Evolutionary conservation across 1,140 invertebrate species (phyloP), one percentile per base, ranked within the genome.

Genomic region (Drosophila lowei): DNA sequence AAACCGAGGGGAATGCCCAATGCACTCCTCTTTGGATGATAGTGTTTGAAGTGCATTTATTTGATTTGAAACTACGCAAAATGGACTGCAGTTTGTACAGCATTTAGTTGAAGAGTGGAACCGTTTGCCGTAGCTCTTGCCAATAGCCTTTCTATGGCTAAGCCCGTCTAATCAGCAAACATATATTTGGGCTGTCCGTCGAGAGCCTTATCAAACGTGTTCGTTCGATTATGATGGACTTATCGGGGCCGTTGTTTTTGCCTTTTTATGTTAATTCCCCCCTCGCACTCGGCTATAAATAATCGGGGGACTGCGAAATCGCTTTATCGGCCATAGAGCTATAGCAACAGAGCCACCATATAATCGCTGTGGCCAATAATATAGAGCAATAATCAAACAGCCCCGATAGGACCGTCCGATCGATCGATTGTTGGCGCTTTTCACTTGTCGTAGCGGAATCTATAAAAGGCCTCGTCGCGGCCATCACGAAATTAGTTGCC

Each of bases 201-300:
- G 48, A 18, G 11, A 61, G 28, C 15, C 23, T 48, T 74, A 74
- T 74, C 42, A 48, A 74, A 73, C 34, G 68, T 72, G 30, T 72
- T 72, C 34, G 42, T 56, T 25, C 66, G 62, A 55, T 66, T 67
- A 75, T 75, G 44, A 25, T 47, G 49, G 62, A 56, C 56, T 76
- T 76, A 76, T 76, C 72, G 67, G 25, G 16, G 47, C 21, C 15
- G 8, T 55, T 76, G 23, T 57, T 76, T 23, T 55, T 67, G 44
- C 41, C 15, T 65, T 59, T 74, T 65, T 74, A 67, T 75, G 62
- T 76, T 61, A 77, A 68, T 70, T 76, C 73, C 53, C 52, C 46
- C 25, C 34, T 38, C 11, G 15, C 52, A 49, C 68, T 68, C 64
- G 66, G 66, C 42, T 70, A 68, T 70, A 70, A 68, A 70, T 68